A percentile compares a stretch with the other conserved stretches of the same genome.
phyloP scores from a whole-genome alignment of 2,888 invertebrate species.

The Syritta pipiens region DNA sequence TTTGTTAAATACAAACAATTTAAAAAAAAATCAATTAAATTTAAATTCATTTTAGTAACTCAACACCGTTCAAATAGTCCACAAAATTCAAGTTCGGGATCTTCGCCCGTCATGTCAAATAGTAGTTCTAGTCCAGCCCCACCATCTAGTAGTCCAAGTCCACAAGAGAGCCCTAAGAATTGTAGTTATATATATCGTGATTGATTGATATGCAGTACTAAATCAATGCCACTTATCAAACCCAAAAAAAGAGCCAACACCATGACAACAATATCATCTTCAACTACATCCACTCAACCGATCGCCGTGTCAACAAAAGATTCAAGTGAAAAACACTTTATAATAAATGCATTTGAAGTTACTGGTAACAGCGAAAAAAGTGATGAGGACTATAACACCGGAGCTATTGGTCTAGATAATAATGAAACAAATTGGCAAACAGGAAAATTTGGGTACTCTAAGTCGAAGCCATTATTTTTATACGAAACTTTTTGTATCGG shows the following conservation, averaged over 20 bases:
- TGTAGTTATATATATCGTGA: conserved; percentile 80
- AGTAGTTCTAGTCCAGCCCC: conserved; percentile 80
- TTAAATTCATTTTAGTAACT: conserved; percentile 77
- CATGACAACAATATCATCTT: conserved; percentile 23
- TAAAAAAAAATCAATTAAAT: conserved; percentile 8
- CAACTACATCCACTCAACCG: conserved; percentile 35
- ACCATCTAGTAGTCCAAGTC: conserved; percentile 80
- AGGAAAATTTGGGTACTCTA: too few species aligned
- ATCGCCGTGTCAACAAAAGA: conserved; percentile 25
- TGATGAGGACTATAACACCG: conserved; percentile 51
- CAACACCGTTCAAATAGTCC: conserved; percentile 80
- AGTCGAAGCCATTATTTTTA: too few species aligned
- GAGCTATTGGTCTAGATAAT: conserved; percentile 64
- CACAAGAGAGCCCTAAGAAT: conserved; percentile 80
- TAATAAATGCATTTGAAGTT: conserved; percentile 21
- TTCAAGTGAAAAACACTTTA: conserved; percentile 52
- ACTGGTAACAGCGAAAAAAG: conserved; percentile 26
- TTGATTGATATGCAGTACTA: conserved; percentile 80
- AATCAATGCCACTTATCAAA: conserved; percentile 79
- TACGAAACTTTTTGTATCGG: conserved; percentile 76
- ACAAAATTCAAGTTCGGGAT: conserved; percentile 80
- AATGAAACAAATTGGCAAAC: too few species aligned
- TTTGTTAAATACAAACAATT: background rate
- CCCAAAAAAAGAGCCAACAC: conserved; percentile 71
- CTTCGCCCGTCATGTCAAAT: conserved; percentile 80